phyloP scores from a whole-genome alignment of 2,888 invertebrate genomes.

The Tuta absoluta region DNA sequence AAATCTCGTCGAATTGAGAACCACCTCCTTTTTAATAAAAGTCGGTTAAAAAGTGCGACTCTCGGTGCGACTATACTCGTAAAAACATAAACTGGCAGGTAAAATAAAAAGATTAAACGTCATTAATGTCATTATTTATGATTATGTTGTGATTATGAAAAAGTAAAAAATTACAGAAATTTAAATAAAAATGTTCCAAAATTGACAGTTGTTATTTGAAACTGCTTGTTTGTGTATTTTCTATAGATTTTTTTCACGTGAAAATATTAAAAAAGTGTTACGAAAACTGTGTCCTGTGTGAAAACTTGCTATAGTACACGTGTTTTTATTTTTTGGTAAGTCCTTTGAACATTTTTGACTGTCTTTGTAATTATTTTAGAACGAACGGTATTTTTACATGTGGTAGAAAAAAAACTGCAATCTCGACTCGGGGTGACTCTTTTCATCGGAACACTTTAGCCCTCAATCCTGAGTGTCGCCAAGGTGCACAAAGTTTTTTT shows the following conservation, averaged over 20 bases:
- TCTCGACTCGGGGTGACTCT: too few species aligned
- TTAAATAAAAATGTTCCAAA: conserved; percentile 51
- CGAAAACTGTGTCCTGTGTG: not conserved
- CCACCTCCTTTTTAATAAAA: too few species aligned
- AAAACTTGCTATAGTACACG: not conserved
- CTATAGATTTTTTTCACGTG: conserved; percentile 43
- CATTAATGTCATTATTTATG: not conserved
- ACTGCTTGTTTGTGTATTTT: conserved; percentile 47
- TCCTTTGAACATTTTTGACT: not conserved
- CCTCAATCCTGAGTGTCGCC: too few species aligned
- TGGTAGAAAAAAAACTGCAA: too few species aligned
- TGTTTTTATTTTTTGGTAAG: conserved; percentile 10
- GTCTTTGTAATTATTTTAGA: too few species aligned
- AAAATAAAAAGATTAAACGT: not conserved
- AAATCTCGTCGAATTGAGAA: too few species aligned
- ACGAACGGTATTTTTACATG: too few species aligned
- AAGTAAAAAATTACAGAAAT: conserved; percentile 35
- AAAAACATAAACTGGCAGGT: not conserved
- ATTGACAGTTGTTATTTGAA: conserved; percentile 59
- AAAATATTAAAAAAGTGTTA: not conserved
- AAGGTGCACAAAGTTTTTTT: too few species aligned
- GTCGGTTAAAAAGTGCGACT: too few species aligned
- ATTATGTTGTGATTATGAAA: not conserved
- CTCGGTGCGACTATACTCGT: too few species aligned
- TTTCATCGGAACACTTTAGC: too few species aligned